phyloP scores from a whole-genome alignment of 2,888 invertebrate genomes.

The Drosophila anceps region DNA sequence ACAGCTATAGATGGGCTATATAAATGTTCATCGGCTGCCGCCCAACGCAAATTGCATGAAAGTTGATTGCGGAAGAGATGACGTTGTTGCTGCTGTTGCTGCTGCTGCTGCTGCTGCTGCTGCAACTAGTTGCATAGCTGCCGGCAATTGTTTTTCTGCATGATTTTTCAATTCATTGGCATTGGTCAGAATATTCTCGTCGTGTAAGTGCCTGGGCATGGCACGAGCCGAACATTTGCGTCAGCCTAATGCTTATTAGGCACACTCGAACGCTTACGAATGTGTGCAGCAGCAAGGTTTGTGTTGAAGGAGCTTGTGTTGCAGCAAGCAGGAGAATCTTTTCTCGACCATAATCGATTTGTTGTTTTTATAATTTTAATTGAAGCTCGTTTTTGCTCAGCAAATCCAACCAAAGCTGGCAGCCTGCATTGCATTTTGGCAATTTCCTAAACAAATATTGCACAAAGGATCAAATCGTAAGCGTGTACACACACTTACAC shows the following conservation, averaged over 20 bases:
- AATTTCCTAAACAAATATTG: conserved; percentile 76
- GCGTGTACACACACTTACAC: conserved; percentile 8
- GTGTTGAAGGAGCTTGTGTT: neutral
- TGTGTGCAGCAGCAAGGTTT: conserved; percentile 48
- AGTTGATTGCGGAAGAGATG: conserved; percentile 26
- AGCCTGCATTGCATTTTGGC: conserved; percentile 61
- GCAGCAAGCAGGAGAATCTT: conserved; percentile 16
- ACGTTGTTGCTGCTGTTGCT: conserved; percentile 1
- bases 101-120: neutral
- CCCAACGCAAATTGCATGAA: conserved; percentile 44
- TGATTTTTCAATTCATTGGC: conserved; percentile 61
- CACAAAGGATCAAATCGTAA: conserved; percentile 63
- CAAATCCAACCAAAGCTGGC: conserved; percentile 7
- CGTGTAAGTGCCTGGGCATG: neutral
- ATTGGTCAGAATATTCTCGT: conserved; percentile 6
- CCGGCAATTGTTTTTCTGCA: conserved; percentile 50
- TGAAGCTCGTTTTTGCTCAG: conserved; percentile 55
- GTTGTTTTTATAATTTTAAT: conserved; percentile 78
- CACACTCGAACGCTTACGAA: conserved; percentile 69
- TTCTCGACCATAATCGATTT: conserved; percentile 51
- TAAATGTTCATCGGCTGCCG: conserved; percentile 29
- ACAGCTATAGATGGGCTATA: conserved; percentile 14
- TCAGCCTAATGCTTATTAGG: conserved; percentile 68
- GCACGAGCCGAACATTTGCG: conserved; percentile 18
- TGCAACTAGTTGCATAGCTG: conserved; percentile 55